Evolutionary conservation across 2,888 invertebrate species (phyloP), one percentile per base, ranked within the genome.

Genomic region (Machimus atricapillus): DNA sequence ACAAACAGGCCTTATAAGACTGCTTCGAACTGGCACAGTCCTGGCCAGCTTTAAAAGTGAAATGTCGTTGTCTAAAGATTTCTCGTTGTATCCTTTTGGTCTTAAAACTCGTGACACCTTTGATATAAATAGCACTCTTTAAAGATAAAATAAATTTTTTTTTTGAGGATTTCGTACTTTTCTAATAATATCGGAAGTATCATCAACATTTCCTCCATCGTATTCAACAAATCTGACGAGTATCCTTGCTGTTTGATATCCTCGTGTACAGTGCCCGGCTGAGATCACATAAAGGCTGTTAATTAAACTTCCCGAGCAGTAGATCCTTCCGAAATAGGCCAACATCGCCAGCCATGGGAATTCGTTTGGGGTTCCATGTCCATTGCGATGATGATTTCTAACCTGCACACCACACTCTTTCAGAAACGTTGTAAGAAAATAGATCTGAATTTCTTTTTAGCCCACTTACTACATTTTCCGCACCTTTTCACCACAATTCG

Each of bases 321-420:
- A 76, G 34, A 58, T 52, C 12, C 23, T 19, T 4, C 19, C 40
- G 7, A 19, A 52, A 12, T n/a, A 16, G 23, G 77, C 14, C 19
- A 86, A 37, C 86, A 77, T 76, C 27, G 77, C 86, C 37, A 77
- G 19, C 86, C 86, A 86, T 34, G 86, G 86, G 4, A 52, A 86
- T 58, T 77, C 23, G 7, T 86, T 92, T 82, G 89, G 89, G 43
- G 90, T 90, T 74, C 92, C 91, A 46, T 89, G 89, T 56, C 92
- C 92, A 88, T 92, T 87, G 92, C 90, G 90, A 66, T 19, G 23
- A 66, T 66, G 23, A 89, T 91, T 91, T 66, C 90, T 89, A 87
- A 91, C 92, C 37, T 91, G 91, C 2, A 92, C 90, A 19, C 92
- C 92, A 87, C 92, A 92, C 88, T 90, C 92, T 92, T 27, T 81